Evolutionary conservation across 2,888 invertebrate species (phyloP).

Genomic region (Adineta ricciae): DNA sequence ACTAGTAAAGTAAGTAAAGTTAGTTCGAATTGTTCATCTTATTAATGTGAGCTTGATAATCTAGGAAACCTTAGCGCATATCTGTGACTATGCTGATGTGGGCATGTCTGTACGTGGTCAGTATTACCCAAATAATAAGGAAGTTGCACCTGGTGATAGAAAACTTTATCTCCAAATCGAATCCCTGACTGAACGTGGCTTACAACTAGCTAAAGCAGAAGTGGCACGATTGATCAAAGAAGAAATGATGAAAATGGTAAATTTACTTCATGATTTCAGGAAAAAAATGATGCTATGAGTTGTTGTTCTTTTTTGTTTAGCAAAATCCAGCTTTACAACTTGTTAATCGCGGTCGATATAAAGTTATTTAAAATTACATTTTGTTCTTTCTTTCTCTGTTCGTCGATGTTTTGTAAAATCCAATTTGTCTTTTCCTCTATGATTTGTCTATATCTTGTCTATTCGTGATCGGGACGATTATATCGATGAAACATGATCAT

Average conservation of each 20-base stretch:
- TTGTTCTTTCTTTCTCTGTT: not conserved
- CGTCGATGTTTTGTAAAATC: not conserved
- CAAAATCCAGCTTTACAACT: constrained; percentile 18
- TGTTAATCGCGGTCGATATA: constrained; percentile 21
- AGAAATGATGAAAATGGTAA: constrained; percentile 68
- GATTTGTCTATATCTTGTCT: not conserved
- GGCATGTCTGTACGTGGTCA: constrained; percentile 97
- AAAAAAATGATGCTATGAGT: not conserved
- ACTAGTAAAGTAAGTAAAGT: constrained; percentile 67
- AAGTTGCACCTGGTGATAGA: constrained; percentile 60
- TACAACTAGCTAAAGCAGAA: constrained; percentile 71
- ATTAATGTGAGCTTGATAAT: not conserved
- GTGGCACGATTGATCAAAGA: constrained; percentile 94
- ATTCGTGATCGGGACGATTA: not conserved
- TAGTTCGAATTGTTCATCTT: constrained; percentile 20
- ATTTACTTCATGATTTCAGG: not conserved
- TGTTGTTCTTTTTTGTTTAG: not conserved
- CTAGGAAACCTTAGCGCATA: constrained; percentile 83
- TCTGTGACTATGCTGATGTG: constrained; percentile 96
- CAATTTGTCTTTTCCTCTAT: not conserved
- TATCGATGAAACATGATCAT: not conserved
- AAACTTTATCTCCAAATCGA: constrained; percentile 96
- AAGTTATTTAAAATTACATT: not conserved
- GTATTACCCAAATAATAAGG: constrained; percentile 73
- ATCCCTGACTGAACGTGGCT: constrained; percentile 83